Evolutionary conservation across 35 echinoderm and acorn worm genomes (phyloP).

Genomic region (Lytechinus variegatus): DNA sequence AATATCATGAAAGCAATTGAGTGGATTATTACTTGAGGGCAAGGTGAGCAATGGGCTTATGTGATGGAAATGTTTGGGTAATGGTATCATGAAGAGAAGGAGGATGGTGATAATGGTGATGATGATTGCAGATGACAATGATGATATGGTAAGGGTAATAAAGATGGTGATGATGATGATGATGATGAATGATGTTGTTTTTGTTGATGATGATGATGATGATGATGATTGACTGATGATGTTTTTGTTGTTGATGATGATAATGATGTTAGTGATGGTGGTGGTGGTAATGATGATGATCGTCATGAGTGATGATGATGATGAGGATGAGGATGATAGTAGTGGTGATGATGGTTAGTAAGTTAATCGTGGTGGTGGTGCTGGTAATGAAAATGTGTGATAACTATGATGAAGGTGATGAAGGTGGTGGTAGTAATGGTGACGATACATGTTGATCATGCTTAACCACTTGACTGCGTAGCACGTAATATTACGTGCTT

Average conservation of each 20-base stretch:
- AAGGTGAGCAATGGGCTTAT: too few species aligned
- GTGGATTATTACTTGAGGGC: too few species aligned
- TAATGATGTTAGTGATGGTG: background rate
- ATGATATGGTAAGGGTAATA: too few species aligned
- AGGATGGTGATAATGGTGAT: too few species aligned
- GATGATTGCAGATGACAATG: too few species aligned
- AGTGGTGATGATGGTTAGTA: background rate
- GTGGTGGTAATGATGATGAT: background rate
- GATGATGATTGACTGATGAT: background rate
- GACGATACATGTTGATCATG: background rate
- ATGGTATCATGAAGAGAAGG: too few species aligned
- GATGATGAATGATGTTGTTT: background rate
- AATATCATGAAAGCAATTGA: conserved; percentile 7
- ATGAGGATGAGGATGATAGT: background rate
- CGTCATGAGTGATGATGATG: background rate
- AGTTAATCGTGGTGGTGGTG: background rate
- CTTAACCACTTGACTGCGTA: too few species aligned
- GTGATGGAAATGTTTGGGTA: too few species aligned
- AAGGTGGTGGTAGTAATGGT: too few species aligned
- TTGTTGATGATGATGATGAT: background rate
- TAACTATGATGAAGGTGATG: background rate
- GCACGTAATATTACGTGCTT: too few species aligned
- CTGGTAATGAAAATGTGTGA: background rate
- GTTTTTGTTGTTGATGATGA: background rate
- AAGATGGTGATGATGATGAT: background rate